Evolutionary conservation across 2,888 invertebrate genomes (phyloP), one percentile per base, ranked within the genome.

Genomic region (Orthonevra nobilis): DNA sequence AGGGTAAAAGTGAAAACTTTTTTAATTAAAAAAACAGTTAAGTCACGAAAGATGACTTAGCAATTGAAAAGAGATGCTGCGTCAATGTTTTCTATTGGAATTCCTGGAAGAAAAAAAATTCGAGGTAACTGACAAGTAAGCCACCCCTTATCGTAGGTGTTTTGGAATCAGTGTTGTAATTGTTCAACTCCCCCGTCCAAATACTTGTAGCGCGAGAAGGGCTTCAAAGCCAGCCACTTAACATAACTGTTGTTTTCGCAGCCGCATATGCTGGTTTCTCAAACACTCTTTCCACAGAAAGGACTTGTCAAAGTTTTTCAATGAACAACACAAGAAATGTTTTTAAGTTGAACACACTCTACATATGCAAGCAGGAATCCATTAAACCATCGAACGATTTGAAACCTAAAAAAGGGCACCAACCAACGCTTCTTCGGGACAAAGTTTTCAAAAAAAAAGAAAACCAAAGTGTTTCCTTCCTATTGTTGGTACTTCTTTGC

Each of bases 1-100:
- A n/a, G n/a, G 60, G 54, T 44, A 10, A 10, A 20, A 19, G 3
- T 3, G 12, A 28, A 75, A 75, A 75, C 46, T 75, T 75, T 75
- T 63, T 75, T 75, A 75, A 75, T 75, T 75, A 75, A 75, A 75
- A 69, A 75, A 56, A 42, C 40, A 26, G 9, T 48, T 12, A 28
- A 38, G 60, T 74, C 68, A 75, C 6, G 19, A 10, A 15, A 26
- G 7, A 34, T 34, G 32, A 48, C 48, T 40, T n/a, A 17, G 14
- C 58, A 44, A 9, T 52, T 7, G n/a, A 34, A 58, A 14, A n/a
- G n/a, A n/a, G n/a, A 58, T 26, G 6, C 28, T 12, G 20, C 17
- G 23, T 38, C 54, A 58, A 20, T 20, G 26, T 52, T 61, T 44
- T 52, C 10, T 36, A 28, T 46, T 74, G 38, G n/a, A 40, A 68